Conservation (phyloP, 2,113 vertebrate genomes). For the Ciconia stormi region DNA sequence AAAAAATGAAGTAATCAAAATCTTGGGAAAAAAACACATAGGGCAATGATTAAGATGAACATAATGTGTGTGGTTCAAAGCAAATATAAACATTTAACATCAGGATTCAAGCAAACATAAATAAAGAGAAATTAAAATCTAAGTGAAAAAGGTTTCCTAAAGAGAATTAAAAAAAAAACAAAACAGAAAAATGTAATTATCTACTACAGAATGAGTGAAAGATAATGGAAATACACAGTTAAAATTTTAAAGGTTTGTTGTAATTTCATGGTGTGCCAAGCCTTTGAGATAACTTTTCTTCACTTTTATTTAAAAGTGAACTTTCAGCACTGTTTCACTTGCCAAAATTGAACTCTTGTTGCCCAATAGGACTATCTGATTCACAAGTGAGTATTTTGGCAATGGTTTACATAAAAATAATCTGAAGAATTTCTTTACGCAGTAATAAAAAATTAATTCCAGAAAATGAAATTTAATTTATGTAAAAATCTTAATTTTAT, state of each 20-base stretch:
- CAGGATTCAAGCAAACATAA: constrained; percentile 33
- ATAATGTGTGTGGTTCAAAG: neutral
- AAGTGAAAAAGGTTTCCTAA: neutral
- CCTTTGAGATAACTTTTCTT: constrained; percentile 6
- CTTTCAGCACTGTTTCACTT: constrained; percentile 75
- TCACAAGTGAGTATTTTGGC: neutral
- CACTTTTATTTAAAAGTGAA: constrained; percentile 43
- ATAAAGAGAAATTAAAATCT: constrained; percentile 30
- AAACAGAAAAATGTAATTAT: neutral
- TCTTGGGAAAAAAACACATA: neutral
- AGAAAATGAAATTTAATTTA: neutral
- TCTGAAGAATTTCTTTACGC: neutral
- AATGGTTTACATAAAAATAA: neutral
- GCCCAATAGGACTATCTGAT: neutral
- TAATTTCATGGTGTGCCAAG: constrained; percentile 46
- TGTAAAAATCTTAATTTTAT: neutral
- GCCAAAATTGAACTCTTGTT: constrained; percentile 39
- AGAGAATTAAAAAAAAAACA: neutral
- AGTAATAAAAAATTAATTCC: neutral
- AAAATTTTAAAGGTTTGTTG: constrained; percentile 2
- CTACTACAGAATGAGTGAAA: constrained; percentile 4
- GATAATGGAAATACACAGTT: constrained; percentile 52
- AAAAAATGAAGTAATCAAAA: constrained; percentile 10
- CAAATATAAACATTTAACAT: constrained; percentile 47
- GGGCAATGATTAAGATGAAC: neutral